These are phyloP conservation scores for Seriola dumerili DNA, from an alignment of 2,113 vertebrate genomes.

Conservation along the genomic window DNA sequence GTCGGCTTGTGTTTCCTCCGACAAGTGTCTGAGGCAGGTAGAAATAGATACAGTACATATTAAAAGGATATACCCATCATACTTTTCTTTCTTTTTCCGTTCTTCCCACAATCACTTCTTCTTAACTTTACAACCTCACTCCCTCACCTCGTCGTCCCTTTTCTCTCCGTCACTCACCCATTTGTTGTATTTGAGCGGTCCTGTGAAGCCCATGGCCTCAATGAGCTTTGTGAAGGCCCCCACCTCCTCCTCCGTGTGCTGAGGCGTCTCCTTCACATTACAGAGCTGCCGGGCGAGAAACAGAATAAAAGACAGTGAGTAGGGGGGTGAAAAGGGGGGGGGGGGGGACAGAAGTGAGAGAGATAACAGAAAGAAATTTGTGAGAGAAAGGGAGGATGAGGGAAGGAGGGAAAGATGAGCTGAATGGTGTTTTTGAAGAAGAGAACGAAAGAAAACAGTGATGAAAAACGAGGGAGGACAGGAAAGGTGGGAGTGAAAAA, in stretches of 20 bases:
- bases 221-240: conserved; percentile 93
- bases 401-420: neutral
- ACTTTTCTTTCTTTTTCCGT: too few species aligned
- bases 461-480: neutral
- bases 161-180: conserved; percentile 88
- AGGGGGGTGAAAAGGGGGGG: too few species aligned
- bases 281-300: conserved; percentile 77
- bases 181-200: conserved; percentile 97
- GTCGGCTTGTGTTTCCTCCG: too few species aligned
- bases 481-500: neutral
- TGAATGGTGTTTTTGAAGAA: neutral
- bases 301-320: neutral
- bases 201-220: conserved; percentile 98
- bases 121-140: too few species aligned
- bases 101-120: too few species aligned
- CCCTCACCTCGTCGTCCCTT: neutral
- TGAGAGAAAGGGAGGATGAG: neutral
- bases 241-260: conserved; percentile 91
- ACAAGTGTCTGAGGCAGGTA: too few species aligned
- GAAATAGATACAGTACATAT: too few species aligned
- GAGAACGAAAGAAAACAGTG: neutral
- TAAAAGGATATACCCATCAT: too few species aligned
- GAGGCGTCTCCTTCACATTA: conserved; percentile 86
- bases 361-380: neutral
- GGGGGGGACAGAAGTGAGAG: neutral